A percentile compares a stretch with the other conserved stretches of the same genome.
These are phyloP conservation scores for Heliconius charithonia DNA, from an alignment of 2,888 invertebrate species.

Conservation along the genomic window DNA sequence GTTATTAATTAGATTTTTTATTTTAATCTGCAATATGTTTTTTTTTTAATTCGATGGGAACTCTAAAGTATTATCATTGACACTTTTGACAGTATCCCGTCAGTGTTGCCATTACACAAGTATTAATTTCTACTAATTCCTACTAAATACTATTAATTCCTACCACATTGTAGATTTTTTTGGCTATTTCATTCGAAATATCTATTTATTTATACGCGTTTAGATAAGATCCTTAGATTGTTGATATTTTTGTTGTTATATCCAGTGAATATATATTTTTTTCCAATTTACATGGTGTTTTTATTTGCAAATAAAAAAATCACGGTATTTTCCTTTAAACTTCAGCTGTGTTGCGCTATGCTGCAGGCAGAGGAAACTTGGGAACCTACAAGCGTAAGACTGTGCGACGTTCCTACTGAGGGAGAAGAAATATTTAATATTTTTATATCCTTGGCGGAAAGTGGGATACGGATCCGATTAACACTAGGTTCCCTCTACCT, in stretches of 20 bases:
- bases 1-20: conserved; percentile 3
- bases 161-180: conserved; percentile 28
- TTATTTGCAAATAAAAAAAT: conserved; percentile 50
- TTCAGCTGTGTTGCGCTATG: no score
- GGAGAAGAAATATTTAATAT: no score
- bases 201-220: conserved; percentile 44
- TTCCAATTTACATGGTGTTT: conserved; percentile 57
- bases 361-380: background rate
- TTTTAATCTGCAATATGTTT: conserved; percentile 21
- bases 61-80: conserved; percentile 54
- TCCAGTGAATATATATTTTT: conserved; percentile 71
- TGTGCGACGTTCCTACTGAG: no score
- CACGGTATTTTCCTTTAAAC: no score
- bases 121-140: conserved; percentile 44
- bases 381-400: no score
- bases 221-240: conserved; percentile 59
- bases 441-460: no score
- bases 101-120: conserved; percentile 50
- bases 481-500: no score
- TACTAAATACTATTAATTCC: conserved; percentile 7
- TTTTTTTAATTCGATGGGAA: conserved; percentile 48
- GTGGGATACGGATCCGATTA: no score
- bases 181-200: conserved; percentile 33
- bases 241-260: conserved; percentile 69
- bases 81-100: conserved; percentile 54